Percentiles rank a stretch among this genome's conserved stretches.
These are phyloP conservation scores for Embiotoca jacksoni DNA, from an alignment of 2,113 vertebrate genomes.

Conservation along the genomic window DNA sequence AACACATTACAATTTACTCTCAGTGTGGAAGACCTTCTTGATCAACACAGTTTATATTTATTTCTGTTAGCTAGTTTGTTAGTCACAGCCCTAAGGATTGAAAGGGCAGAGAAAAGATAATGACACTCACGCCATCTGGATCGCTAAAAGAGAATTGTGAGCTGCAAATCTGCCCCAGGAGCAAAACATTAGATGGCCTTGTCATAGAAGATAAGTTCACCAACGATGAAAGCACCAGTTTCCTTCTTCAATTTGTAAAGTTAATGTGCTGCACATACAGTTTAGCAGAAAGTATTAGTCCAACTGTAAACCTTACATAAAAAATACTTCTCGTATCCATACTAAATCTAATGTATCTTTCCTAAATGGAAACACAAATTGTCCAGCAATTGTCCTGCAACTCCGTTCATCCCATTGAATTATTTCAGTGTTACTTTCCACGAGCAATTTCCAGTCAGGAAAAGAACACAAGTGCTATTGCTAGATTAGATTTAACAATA, in stretches of 20 bases:
- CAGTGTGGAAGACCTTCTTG: background rate
- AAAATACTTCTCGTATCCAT: background rate
- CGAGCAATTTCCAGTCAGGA: too few species aligned
- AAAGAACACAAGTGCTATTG: too few species aligned
- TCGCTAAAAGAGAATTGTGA: constrained; percentile 12
- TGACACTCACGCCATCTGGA: constrained; percentile 28
- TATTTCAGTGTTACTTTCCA: too few species aligned
- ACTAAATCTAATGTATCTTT: background rate
- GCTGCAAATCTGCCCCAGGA: constrained; percentile 1
- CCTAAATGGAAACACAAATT: too few species aligned
- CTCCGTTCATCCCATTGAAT: too few species aligned
- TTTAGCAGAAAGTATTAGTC: background rate
- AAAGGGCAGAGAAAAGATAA: constrained; percentile 29
- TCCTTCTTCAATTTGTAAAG: constrained; percentile 2
- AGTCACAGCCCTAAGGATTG: background rate
- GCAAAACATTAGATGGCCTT: constrained; percentile 26
- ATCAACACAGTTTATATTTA: constrained; percentile 6
- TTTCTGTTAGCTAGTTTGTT: background rate
- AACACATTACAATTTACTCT: too few species aligned
- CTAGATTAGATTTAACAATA: too few species aligned
- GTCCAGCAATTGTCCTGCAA: too few species aligned
- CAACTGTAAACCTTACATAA: background rate
- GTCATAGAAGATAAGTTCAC: constrained; percentile 15
- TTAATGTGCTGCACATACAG: background rate
- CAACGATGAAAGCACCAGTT: constrained; percentile 7